These are phyloP conservation scores for Caranx ignobilis DNA, from an alignment of 2,113 vertebrate species.

Conservation along the genomic window DNA sequence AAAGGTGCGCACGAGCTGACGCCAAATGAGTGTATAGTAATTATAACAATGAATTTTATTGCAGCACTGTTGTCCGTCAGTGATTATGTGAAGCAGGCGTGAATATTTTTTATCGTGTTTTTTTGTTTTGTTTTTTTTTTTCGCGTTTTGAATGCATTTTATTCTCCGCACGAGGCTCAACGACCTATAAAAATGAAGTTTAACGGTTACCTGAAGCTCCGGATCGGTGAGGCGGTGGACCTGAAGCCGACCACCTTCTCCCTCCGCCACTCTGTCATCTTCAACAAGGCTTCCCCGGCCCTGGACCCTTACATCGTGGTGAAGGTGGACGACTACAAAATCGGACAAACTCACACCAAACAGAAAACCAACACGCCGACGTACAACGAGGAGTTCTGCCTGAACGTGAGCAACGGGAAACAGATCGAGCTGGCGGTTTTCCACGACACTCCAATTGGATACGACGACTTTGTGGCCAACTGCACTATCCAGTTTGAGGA, in stretches of 20 bases:
- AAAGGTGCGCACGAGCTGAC: neutral
- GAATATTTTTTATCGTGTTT: neutral
- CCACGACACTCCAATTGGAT: slow-evolving; percentile 96
- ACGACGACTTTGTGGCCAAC: slow-evolving; percentile 98
- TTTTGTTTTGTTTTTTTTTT: neutral
- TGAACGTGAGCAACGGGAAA: slow-evolving; percentile 88
- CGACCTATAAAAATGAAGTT: slow-evolving; percentile 88
- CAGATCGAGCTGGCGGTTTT: slow-evolving; percentile 94
- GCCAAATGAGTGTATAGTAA: neutral
- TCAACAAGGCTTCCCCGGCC: slow-evolving; percentile 85
- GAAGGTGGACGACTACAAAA: slow-evolving; percentile 94
- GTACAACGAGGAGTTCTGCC: slow-evolving; percentile 96
- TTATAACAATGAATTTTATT: neutral
- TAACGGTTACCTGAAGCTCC: slow-evolving; percentile 93
- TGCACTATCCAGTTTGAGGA: slow-evolving; percentile 93
- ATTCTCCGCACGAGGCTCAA: neutral
- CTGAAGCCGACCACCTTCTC: slow-evolving; percentile 94
- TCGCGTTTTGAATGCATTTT: neutral
- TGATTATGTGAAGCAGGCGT: slow-evolving; percentile 10
- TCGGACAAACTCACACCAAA: slow-evolving; percentile 95
- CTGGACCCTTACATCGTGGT: slow-evolving; percentile 96
- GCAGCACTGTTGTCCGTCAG: neutral
- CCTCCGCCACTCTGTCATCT: slow-evolving; percentile 91
- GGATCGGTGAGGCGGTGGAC: slow-evolving; percentile 94
- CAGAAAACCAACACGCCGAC: slow-evolving; percentile 96